Percentiles rank a stretch among this genome's conserved stretches.
phyloP scores from a whole-genome alignment of 2,113 vertebrate species.

The Chlorodrepanis virens region DNA sequence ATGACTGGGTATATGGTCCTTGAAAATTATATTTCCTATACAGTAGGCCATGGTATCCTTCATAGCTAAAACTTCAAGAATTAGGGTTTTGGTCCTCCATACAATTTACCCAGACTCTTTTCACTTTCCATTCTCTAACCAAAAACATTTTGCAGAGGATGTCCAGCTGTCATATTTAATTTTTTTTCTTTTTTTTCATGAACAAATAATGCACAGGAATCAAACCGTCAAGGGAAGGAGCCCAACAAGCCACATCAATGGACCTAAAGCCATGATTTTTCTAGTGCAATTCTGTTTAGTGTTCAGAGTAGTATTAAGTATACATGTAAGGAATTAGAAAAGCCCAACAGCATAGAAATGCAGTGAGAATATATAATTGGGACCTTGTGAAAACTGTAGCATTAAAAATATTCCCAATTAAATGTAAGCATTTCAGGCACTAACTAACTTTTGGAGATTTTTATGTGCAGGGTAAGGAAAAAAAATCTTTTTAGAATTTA shows the following conservation, averaged over 20 bases:
- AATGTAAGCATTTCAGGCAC: background rate
- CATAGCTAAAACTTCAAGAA: background rate
- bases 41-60: background rate
- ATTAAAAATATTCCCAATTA: background rate
- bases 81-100: background rate
- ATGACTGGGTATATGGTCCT: background rate
- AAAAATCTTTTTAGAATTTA: background rate
- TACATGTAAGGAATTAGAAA: background rate
- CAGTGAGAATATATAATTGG: background rate
- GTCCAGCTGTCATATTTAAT: background rate
- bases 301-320: background rate
- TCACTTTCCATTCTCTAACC: background rate
- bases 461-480: background rate
- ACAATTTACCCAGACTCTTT: background rate
- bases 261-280: background rate
- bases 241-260: background rate
- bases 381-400: background rate
- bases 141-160: background rate
- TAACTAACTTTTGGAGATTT: background rate
- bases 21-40: background rate
- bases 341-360: conserved; percentile 1
- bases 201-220: conserved; percentile 4
- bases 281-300: background rate
- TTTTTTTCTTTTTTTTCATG: background rate
- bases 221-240: background rate